Evolutionary conservation across 2,113 vertebrate genomes (phyloP).

Genomic region (Thamnophis sirtalis): DNA sequence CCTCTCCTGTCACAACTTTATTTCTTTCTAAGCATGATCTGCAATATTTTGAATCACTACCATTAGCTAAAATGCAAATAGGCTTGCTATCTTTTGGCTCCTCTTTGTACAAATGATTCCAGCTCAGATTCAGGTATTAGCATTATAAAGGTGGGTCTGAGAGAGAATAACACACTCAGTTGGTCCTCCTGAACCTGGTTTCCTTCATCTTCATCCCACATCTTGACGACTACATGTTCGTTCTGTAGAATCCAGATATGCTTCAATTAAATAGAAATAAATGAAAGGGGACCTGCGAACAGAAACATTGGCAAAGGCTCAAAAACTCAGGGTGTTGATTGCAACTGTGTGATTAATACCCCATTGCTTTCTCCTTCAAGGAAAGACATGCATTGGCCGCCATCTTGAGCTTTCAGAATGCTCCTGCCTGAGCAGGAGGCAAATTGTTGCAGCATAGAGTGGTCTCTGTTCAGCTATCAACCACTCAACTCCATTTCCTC

Average conservation of each 20-base stretch:
- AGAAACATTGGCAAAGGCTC: neutral
- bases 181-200: neutral
- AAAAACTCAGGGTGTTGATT: neutral
- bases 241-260: neutral
- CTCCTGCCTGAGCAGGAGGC: neutral
- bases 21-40: neutral
- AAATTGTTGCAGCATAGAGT: neutral
- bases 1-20: neutral
- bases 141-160: neutral
- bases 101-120: neutral
- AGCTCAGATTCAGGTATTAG: neutral
- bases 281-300: neutral
- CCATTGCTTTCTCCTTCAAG: neutral
- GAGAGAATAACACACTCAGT: neutral
- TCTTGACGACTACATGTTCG: neutral
- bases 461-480: neutral
- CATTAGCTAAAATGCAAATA: neutral
- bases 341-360: neutral
- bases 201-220: neutral
- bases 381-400: neutral
- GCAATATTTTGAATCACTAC: neutral
- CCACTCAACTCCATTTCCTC: neutral
- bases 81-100: neutral
- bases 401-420: neutral
- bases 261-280: neutral